Evolutionary conservation across 2,113 vertebrate species (phyloP).

Genomic region (Plestiodon gilberti): DNA sequence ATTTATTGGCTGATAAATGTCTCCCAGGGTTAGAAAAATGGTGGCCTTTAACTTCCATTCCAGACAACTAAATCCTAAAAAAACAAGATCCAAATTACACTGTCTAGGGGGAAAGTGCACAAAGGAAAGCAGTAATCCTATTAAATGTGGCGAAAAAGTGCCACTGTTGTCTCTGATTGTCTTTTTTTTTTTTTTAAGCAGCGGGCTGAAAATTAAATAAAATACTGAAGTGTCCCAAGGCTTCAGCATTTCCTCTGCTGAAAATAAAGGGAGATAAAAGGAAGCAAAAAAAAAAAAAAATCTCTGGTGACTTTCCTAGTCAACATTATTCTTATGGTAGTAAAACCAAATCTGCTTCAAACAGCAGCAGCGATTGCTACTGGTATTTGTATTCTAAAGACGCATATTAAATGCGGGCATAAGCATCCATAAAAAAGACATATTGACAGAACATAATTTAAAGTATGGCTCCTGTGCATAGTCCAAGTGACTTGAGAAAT

Average conservation of each 20-base stretch:
- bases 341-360: constrained; percentile 51
- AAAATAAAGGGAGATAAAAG: constrained; percentile 44
- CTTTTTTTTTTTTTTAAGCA: background rate
- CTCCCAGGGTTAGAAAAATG: constrained; percentile 39
- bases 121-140: constrained; percentile 43
- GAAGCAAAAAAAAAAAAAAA: constrained; percentile 24
- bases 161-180: constrained; percentile 19
- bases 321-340: constrained; percentile 49
- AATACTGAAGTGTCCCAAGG: background rate
- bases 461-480: constrained; percentile 35
- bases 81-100: constrained; percentile 49
- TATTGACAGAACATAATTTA: constrained; percentile 59
- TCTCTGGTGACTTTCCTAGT: constrained; percentile 20
- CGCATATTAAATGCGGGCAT: constrained; percentile 49
- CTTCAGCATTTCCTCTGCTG: constrained; percentile 32
- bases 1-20: constrained; percentile 45
- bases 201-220: constrained; percentile 42
- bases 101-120: constrained; percentile 24
- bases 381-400: constrained; percentile 51
- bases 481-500: constrained; percentile 56
- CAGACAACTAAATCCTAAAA: constrained; percentile 50
- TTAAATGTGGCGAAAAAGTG: constrained; percentile 14
- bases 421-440: constrained; percentile 57
- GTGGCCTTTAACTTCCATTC: constrained; percentile 45
- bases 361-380: constrained; percentile 31